A percentile compares a stretch with the other conserved stretches of the same genome.
phyloP scores from a whole-genome alignment of 2,113 vertebrate genomes.

The Aphelocoma coerulescens region DNA sequence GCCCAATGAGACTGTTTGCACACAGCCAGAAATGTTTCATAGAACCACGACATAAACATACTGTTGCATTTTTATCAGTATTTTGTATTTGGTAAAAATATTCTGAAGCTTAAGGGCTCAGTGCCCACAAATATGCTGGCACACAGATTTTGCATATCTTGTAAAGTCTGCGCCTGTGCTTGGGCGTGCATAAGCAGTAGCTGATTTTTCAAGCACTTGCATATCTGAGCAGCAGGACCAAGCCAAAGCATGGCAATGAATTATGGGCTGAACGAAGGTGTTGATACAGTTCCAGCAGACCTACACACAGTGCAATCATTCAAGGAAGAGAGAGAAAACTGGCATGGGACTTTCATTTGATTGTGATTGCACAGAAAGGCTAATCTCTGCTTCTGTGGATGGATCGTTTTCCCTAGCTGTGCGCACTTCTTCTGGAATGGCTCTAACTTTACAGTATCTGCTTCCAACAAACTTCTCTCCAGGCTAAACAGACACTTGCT shows the following conservation, averaged over 20 bases:
- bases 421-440: neutral
- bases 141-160: neutral
- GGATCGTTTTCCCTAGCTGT: neutral
- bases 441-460: conserved; percentile 45
- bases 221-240: neutral
- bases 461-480: conserved; percentile 53
- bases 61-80: conserved; percentile 42
- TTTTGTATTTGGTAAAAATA: conserved; percentile 22
- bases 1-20: conserved; percentile 19
- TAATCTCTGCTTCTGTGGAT: neutral
- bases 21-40: conserved; percentile 18
- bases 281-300: neutral
- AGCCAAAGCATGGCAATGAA: neutral
- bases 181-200: neutral
- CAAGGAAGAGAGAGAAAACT: neutral
- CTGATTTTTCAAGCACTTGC: conserved; percentile 11
- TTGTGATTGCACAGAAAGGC: neutral
- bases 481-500: conserved; percentile 61
- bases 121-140: conserved; percentile 34
- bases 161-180: neutral
- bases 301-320: neutral
- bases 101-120: conserved; percentile 51
- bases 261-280: neutral
- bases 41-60: neutral
- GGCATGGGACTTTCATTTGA: neutral